phyloP scores from a whole-genome alignment of 64 coral and sea anemone species.

The Dendronephthya gigantea region DNA sequence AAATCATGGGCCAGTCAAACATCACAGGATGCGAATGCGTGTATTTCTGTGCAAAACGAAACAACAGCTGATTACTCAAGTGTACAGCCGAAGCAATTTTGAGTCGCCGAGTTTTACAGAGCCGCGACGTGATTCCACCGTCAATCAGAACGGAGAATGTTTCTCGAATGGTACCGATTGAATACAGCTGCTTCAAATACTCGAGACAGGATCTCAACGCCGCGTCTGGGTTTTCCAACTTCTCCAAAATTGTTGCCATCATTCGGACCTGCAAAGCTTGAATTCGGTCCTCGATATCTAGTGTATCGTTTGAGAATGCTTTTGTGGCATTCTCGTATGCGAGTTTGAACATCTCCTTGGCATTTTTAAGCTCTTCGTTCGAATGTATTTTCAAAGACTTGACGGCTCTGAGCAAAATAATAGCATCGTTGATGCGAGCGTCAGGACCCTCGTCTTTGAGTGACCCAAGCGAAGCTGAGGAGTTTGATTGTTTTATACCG shows the following conservation, averaged over 20 bases:
- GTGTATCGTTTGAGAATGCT: conserved; percentile 21
- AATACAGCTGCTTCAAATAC: conserved; percentile 24
- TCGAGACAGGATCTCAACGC: not conserved
- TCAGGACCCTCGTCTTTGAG: no score
- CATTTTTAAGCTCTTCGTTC: not conserved
- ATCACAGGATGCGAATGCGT: not conserved
- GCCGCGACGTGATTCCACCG: conserved; percentile 5
- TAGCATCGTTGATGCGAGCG: no score
- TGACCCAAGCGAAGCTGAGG: no score
- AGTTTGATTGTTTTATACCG: no score
- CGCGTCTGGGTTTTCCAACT: conserved; percentile 14
- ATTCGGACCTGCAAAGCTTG: conserved; percentile 31
- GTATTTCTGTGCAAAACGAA: conserved; percentile 17
- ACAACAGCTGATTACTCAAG: not conserved
- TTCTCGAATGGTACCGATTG: conserved; percentile 24
- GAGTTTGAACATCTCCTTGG: not conserved
- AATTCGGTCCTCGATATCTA: conserved; percentile 28
- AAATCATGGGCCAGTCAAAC: conserved; percentile 19
- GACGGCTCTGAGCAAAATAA: no score
- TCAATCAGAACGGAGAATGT: conserved; percentile 23
- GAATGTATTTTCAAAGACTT: not conserved
- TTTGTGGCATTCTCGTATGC: not conserved
- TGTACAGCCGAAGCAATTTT: conserved; percentile 1
- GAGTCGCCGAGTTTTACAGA: conserved; percentile 15
- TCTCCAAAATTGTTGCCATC: conserved; percentile 32